Evolutionary conservation across 2,113 vertebrate species (phyloP).

Genomic region (Desmodus rotundus): DNA sequence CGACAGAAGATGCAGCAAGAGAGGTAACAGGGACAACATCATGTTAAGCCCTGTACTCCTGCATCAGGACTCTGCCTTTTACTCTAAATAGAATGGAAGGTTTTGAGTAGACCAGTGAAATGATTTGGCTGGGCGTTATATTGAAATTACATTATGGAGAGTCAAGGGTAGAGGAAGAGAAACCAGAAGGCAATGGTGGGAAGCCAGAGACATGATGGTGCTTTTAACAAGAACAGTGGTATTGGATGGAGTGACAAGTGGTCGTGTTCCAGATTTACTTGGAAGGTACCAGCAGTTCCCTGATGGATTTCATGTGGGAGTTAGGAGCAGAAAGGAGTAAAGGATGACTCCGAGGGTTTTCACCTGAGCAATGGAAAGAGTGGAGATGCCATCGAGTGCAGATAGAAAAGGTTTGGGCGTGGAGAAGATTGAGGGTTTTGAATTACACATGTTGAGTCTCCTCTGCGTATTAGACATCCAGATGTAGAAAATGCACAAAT

Average conservation of each 20-base stretch:
- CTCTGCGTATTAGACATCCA: neutral
- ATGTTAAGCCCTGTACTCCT: too few species aligned
- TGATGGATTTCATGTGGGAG: neutral
- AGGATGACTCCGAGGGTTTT: neutral
- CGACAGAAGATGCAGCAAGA: neutral
- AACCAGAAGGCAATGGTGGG: neutral
- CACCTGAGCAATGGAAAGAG: neutral
- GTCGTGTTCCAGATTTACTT: neutral
- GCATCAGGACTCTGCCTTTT: neutral
- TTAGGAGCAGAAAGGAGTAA: neutral
- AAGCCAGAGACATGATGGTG: neutral
- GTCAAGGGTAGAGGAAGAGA: neutral
- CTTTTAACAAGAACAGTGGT: neutral
- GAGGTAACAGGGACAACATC: neutral
- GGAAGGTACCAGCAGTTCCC: neutral
- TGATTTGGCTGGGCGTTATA: neutral
- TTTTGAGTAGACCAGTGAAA: neutral
- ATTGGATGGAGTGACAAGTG: neutral
- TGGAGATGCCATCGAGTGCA: neutral
- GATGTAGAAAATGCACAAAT: neutral
- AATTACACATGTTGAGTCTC: neutral
- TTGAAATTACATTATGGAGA: neutral
- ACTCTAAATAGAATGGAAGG: neutral
- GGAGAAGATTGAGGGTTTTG: neutral
- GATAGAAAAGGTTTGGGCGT: neutral